A percentile compares a stretch with the other conserved stretches of the same genome.
Conservation (phyloP, 2,888 invertebrate genomes). For the Heliconius aoede region DNA sequence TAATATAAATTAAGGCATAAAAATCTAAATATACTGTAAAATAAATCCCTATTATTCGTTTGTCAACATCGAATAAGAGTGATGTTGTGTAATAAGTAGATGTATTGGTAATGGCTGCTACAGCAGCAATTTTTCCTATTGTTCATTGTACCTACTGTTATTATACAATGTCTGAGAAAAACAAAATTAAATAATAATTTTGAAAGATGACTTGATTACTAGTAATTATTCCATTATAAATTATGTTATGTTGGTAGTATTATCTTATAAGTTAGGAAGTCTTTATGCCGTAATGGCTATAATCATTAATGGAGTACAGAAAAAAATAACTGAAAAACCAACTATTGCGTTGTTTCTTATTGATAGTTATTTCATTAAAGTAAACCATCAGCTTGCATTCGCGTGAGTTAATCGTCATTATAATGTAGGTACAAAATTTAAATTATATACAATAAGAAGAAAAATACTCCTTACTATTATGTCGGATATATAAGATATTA, state of each 20-base stretch:
- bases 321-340: neutral
- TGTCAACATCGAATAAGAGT: neutral
- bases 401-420: neutral
- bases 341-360: slow-evolving; percentile 10
- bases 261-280: neutral
- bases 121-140: slow-evolving; percentile 6
- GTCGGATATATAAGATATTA: too few relatives aligned
- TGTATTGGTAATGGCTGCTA: neutral
- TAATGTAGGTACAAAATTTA: neutral
- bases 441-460: too few relatives aligned
- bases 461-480: too few relatives aligned
- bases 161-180: slow-evolving; percentile 20
- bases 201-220: slow-evolving; percentile 13
- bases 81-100: slow-evolving; percentile 14
- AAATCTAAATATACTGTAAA: neutral
- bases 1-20: neutral
- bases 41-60: neutral
- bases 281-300: neutral
- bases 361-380: neutral
- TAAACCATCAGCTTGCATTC: neutral
- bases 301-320: neutral
- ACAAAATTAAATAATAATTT: slow-evolving; percentile 15
- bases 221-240: neutral
- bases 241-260: neutral
- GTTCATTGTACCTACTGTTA: slow-evolving; percentile 14